Evolutionary conservation across 1,140 invertebrate species (phyloP), one percentile per base, ranked within the genome.

Genomic region (Halesus radiatus): DNA sequence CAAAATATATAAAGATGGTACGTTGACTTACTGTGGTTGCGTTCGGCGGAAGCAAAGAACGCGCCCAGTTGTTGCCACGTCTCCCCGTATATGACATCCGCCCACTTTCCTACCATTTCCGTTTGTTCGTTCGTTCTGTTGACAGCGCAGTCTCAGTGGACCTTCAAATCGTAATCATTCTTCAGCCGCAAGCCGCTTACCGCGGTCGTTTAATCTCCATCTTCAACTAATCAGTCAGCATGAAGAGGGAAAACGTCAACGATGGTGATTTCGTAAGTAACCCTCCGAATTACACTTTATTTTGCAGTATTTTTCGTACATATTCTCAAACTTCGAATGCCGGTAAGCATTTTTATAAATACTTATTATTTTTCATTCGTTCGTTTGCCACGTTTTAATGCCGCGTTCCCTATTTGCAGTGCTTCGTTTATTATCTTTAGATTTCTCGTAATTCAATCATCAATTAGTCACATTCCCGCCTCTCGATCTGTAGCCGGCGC

Each of bases 181-280:
- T 10, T 7, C 37, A 45, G 1, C 37, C 37, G 62, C 22, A 10
- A 26, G 26, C 29, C 16, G 62, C 23, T 26, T 10, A 13, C 0
- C 15, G 32, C 68, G 50, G 32, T 72, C 18, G 68, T 52, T 53
- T 16, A 45, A 13, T 13, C 10, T 45, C 10, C 37, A 7, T 45
- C 7, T 50, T 15, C 29, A n/a, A 45, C 72, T 15, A n/a, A 75
- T 15, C 23, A 7, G 29, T 45, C 26, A 66, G 4, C 37, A 77
- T 77, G 76, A 77, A 77, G 76, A 20, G 62, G 52, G 76, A 77
- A 0, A 77, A 77, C 50, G 37, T 8, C 8, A 68, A 26, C 37
- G 76, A 77, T 45, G 74, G 74, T n/a, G 76, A 77, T 8, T 77
- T 32, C 20, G 76, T 77, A 68, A 77, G 76, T 77, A 20, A 7